Evolutionary conservation across 2,888 invertebrate species (phyloP).

Genomic region (Balanococcus diminutus): DNA sequence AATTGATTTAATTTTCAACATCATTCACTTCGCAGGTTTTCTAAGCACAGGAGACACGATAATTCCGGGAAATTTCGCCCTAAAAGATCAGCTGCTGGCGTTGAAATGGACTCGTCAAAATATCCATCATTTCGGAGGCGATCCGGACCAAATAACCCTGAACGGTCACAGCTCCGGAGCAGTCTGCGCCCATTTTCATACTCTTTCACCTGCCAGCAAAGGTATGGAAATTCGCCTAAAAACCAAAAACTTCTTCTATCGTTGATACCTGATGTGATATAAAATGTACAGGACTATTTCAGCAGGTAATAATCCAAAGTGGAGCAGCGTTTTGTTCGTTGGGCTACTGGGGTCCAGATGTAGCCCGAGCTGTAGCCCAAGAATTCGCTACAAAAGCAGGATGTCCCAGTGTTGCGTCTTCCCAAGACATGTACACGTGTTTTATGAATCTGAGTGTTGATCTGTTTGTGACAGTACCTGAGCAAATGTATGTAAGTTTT

Average conservation of each 20-base stretch:
- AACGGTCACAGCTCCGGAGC: constrained; percentile 55
- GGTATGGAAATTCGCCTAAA: not conserved
- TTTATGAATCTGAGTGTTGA: not conserved
- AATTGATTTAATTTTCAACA: too few species aligned
- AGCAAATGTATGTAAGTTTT: constrained; percentile 26
- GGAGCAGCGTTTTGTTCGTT: constrained; percentile 72
- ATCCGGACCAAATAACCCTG: constrained; percentile 51
- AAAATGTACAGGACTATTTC: constrained; percentile 62
- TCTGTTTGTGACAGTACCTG: not conserved
- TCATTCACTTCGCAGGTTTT: too few species aligned
- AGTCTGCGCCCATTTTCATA: constrained; percentile 52
- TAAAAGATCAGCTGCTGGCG: not conserved
- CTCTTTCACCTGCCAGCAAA: constrained; percentile 55
- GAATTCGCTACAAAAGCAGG: constrained; percentile 15
- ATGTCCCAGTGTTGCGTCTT: constrained; percentile 16
- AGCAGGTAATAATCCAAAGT: constrained; percentile 72
- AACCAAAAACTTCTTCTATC: too few species aligned
- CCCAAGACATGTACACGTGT: constrained; percentile 42
- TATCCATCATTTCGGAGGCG: constrained; percentile 52
- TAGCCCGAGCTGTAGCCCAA: constrained; percentile 1
- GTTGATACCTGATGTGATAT: not conserved
- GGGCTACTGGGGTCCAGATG: constrained; percentile 64
- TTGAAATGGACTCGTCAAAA: constrained; percentile 11
- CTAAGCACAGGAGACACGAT: not conserved
- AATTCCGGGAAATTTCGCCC: constrained; percentile 4